A percentile compares a stretch with the other conserved stretches of the same genome.
Conservation (phyloP, 2,797 vertebrate species). For the Gymnoscopelus braueri region DNA sequence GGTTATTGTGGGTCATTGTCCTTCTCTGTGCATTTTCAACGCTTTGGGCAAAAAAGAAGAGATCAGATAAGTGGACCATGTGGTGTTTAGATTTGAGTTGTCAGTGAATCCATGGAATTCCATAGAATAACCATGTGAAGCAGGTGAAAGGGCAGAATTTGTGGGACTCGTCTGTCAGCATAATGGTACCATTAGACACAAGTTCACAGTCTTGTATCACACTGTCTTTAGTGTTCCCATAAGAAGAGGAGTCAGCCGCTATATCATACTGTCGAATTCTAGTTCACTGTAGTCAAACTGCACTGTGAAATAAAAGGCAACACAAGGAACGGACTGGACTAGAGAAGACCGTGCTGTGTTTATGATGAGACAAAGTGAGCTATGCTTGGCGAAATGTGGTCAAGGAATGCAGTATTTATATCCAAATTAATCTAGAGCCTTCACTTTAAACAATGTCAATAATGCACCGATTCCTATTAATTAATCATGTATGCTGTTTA, state of each 20-base stretch:
- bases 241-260: constrained; percentile 20
- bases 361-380: constrained; percentile 42
- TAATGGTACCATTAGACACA: constrained; percentile 10
- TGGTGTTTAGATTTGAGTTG: background rate
- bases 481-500: constrained; percentile 66
- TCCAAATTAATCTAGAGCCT: constrained; percentile 41
- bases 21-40: background rate
- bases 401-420: constrained; percentile 53
- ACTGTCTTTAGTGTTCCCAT: background rate
- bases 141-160: too few relatives aligned
- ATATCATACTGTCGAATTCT: background rate
- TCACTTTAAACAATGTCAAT: constrained; percentile 40
- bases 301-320: background rate
- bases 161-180: background rate
- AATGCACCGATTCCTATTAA: constrained; percentile 52
- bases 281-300: constrained; percentile 12
- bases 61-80: background rate
- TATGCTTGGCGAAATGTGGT: constrained; percentile 32
- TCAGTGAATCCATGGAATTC: background rate
- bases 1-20: background rate
- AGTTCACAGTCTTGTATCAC: constrained; percentile 23
- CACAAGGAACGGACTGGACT: constrained; percentile 11
- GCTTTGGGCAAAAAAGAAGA: background rate
- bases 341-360: constrained; percentile 15
- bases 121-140: too few relatives aligned